Evolutionary conservation across 1,140 invertebrate species (phyloP), one percentile per base, ranked within the genome.

Genomic region (Maniola jurtina): DNA sequence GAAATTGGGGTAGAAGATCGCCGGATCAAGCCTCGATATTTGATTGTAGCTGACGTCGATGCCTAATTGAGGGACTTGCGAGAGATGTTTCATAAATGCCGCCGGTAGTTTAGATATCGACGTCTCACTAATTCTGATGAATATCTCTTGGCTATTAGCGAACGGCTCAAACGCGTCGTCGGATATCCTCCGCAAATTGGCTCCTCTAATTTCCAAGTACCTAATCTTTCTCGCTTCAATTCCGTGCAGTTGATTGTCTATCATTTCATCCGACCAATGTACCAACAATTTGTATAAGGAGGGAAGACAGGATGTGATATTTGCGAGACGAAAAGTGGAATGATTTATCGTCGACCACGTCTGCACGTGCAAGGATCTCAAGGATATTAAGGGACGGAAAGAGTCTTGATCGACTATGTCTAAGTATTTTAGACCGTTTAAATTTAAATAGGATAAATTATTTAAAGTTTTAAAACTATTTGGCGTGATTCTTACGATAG

Each of bases 21-120:
- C 95, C 35, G 96, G 95, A 85, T 94, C 95, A 35, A 97, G 89
- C 57, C 94, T 94, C 58, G 94, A 94, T 71, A 97, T 93, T 88
- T 95, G 93, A 91, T 97, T 97, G 77, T 95, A 93, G 68, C 95
- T 94, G 50, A 97, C 91, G 81, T 97, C 96, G 50, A 97, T 91
- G 4, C 95, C 94, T n/a, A 97, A 92, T 81, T 96, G 95, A 0
- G 95, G 94, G 64, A 96, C 93, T 81, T 94, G 94, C 10, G 95
- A 94, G 68, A 97, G 91, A 54, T 94, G 93, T 13, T 94, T 92
- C 85, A 97, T 96, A 60, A 97, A 93, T 56, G 95, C 94, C 0
- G 94, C 92, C 34, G 96, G 96, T 61, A 97, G 84, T 77, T 95
- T 94, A 61, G 93, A 93, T 10, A 97, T 93, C 48, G 93, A 93